These are phyloP conservation scores for Rhineura floridana DNA, from an alignment of 2,113 vertebrate genomes.

Conservation along the genomic window DNA sequence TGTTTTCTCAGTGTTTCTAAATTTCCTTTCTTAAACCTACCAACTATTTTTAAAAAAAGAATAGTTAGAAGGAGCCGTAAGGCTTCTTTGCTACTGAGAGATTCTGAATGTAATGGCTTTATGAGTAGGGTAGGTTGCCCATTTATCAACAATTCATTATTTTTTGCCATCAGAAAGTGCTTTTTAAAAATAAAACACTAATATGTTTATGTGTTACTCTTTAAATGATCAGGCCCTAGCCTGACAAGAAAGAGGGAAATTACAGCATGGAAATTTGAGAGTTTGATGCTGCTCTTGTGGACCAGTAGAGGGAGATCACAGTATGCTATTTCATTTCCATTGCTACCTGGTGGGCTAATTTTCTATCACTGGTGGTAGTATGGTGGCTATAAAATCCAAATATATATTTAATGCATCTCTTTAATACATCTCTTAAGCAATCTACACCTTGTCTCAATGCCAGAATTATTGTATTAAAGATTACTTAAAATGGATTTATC, in stretches of 20 bases:
- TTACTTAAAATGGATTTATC: background rate
- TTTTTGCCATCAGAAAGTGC: background rate
- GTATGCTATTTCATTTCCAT: background rate
- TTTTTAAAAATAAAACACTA: background rate
- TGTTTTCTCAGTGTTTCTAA: fast-evolving
- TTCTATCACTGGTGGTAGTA: background rate
- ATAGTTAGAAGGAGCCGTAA: background rate
- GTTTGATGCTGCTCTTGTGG: background rate
- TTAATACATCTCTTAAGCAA: background rate
- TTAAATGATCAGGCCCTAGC: fast-evolving
- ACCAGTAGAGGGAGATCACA: conserved; percentile 42
- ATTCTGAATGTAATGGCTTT: no score
- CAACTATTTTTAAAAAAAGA: background rate
- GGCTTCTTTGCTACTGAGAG: background rate
- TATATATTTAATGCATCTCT: background rate
- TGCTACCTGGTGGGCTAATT: background rate
- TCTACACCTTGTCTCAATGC: background rate
- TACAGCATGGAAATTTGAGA: background rate
- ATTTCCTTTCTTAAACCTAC: background rate
- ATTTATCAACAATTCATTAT: background rate
- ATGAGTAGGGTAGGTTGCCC: background rate
- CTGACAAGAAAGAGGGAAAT: background rate
- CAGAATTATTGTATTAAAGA: conserved; percentile 2
- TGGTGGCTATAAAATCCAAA: background rate
- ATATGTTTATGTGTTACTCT: fast-evolving